phyloP scores from a whole-genome alignment of 2,113 vertebrate genomes.

The Trogon melanurus region DNA sequence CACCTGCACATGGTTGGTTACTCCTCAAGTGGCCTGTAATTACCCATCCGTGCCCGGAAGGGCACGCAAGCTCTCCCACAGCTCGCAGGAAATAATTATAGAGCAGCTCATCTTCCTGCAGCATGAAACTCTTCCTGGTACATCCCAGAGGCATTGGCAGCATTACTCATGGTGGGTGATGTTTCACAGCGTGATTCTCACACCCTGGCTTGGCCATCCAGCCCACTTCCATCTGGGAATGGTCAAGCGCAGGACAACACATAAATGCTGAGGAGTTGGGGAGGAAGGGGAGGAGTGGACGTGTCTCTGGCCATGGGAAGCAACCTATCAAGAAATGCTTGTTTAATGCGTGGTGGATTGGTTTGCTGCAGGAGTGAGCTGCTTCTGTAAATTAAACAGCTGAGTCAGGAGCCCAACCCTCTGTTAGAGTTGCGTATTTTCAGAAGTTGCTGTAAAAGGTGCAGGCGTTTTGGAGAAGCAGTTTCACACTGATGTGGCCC shows the following conservation, averaged over 20 bases:
- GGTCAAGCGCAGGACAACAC: not conserved
- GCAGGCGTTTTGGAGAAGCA: not conserved
- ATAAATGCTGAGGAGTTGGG: accelerated
- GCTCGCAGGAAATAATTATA: constrained; percentile 34
- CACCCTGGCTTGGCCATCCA: not conserved
- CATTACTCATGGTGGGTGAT: not conserved
- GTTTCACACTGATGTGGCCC: not conserved
- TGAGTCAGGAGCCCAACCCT: constrained; percentile 17
- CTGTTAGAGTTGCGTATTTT: not conserved
- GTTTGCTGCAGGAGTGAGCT: not conserved
- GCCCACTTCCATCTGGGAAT: not conserved
- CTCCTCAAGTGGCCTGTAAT: not conserved
- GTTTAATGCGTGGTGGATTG: not conserved
- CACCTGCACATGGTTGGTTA: not conserved
- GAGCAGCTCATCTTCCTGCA: constrained; percentile 20
- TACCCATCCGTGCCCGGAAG: not conserved
- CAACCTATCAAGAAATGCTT: constrained; percentile 34
- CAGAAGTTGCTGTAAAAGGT: not conserved
- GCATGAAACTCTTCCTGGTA: not conserved
- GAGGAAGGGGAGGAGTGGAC: not conserved
- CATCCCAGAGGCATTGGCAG: not conserved
- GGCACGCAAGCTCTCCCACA: not conserved
- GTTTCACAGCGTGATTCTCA: not conserved
- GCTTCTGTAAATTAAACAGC: not conserved
- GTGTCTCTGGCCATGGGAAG: not conserved